Conservation (phyloP, 2,797 vertebrate genomes). For the Lutjanus campechanus region DNA sequence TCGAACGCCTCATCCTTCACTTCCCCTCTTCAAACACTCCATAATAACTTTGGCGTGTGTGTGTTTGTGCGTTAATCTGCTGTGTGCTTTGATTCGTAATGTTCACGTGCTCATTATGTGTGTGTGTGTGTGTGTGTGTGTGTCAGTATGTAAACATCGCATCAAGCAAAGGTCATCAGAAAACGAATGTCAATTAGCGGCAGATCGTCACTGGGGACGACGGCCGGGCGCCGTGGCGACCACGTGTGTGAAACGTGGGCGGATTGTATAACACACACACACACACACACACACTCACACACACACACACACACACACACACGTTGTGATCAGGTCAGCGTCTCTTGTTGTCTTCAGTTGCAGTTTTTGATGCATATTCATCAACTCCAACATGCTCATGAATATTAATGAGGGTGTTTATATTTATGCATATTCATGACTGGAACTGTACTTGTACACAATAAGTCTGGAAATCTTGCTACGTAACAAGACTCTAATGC, state of each 20-base stretch:
- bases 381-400: background rate
- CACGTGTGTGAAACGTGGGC: background rate
- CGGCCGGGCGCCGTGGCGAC: background rate
- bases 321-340: conserved; percentile 5
- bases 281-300: background rate
- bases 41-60: background rate
- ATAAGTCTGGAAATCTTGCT: background rate
- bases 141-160: conserved; percentile 8
- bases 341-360: background rate
- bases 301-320: background rate
- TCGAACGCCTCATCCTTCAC: background rate
- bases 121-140: conserved; percentile 1
- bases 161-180: conserved; percentile 40
- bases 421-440: background rate
- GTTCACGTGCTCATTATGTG: background rate
- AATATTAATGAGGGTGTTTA: conserved; percentile 5
- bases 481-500: background rate
- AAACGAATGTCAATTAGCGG: conserved; percentile 13
- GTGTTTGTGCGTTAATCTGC: background rate
- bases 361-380: conserved; percentile 1
- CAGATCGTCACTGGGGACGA: background rate
- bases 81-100: background rate
- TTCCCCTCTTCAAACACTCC: conserved; percentile 2
- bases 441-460: rapidly evolving
- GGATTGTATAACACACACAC: background rate